These are phyloP conservation scores for Bubo blakistoni DNA, from an alignment of 2,113 vertebrate species.

Conservation along the genomic window DNA sequence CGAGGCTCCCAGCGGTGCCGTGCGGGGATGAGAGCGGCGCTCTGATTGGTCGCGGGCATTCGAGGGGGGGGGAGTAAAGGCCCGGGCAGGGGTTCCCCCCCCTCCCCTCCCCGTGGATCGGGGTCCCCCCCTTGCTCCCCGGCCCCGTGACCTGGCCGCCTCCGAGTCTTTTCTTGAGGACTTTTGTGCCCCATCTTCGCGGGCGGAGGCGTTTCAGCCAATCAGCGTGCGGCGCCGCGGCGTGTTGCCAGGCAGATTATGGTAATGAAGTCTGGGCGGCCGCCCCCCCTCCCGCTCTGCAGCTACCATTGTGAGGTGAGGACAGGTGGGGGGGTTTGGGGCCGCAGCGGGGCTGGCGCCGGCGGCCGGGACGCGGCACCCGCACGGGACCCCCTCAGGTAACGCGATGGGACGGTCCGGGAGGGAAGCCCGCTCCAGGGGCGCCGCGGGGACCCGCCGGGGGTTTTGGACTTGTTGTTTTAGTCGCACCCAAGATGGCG, in stretches of 20 bases:
- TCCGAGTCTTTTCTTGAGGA: background rate
- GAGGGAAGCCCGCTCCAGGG: background rate
- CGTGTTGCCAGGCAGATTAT: constrained; percentile 87
- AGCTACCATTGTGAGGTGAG: constrained; percentile 95
- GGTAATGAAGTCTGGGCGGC: constrained; percentile 81
- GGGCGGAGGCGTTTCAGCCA: constrained; percentile 39
- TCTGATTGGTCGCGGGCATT: background rate
- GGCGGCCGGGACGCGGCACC: background rate
- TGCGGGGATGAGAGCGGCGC: background rate
- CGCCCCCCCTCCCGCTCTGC: constrained; percentile 76
- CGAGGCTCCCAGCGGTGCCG: background rate
- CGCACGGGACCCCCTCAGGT: constrained; percentile 43
- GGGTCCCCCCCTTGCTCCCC: background rate
- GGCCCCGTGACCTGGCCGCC: background rate
- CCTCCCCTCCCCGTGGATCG: too few relatives aligned
- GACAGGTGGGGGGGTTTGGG: constrained; percentile 71
- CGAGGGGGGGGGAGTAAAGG: background rate
- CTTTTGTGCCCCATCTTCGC: background rate
- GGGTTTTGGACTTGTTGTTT: constrained; percentile 72
- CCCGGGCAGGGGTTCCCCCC: background rate
- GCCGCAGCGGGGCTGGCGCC: background rate
- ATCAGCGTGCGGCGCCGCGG: constrained; percentile 23
- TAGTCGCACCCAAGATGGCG: constrained; percentile 94
- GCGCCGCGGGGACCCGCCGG: constrained; percentile 6
- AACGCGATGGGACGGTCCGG: constrained; percentile 23